phyloP scores from a whole-genome alignment of 1,140 invertebrate species.

The Dreissena rostriformis region DNA sequence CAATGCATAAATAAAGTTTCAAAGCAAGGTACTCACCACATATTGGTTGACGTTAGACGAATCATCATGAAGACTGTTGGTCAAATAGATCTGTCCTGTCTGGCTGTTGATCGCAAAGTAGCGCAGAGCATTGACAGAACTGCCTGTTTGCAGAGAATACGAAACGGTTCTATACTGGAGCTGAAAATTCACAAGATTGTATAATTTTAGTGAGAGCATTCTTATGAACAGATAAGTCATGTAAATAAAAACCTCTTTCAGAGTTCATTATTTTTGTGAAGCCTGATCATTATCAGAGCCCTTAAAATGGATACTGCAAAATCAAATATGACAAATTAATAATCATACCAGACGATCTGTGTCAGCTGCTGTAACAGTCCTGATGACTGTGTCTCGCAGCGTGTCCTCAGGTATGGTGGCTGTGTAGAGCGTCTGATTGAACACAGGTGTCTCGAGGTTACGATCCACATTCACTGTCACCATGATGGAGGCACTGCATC shows the following conservation, averaged over 20 bases:
- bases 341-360: constrained; percentile 53
- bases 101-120: constrained; percentile 30
- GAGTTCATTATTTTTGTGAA: too few relatives aligned
- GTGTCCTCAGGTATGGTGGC: constrained; percentile 57
- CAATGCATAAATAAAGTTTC: too few relatives aligned
- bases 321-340: background rate
- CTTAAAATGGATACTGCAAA: too few relatives aligned
- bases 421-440: constrained; percentile 46
- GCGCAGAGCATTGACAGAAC: background rate
- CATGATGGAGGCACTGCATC: constrained; percentile 76
- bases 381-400: constrained; percentile 29
- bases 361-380: constrained; percentile 58
- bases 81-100: constrained; percentile 20
- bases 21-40: too few relatives aligned
- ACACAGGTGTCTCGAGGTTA: constrained; percentile 62
- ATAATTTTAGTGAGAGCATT: too few relatives aligned
- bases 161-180: constrained; percentile 57
- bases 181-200: constrained; percentile 40
- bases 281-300: background rate
- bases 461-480: constrained; percentile 62
- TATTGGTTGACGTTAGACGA: background rate
- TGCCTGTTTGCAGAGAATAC: constrained; percentile 55
- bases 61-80: constrained; percentile 24
- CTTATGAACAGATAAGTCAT: background rate
- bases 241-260: too few relatives aligned